A percentile compares a stretch with the other conserved stretches of the same genome.
Evolutionary conservation across 2,113 vertebrate genomes (phyloP).

Genomic region (Esox niger): DNA sequence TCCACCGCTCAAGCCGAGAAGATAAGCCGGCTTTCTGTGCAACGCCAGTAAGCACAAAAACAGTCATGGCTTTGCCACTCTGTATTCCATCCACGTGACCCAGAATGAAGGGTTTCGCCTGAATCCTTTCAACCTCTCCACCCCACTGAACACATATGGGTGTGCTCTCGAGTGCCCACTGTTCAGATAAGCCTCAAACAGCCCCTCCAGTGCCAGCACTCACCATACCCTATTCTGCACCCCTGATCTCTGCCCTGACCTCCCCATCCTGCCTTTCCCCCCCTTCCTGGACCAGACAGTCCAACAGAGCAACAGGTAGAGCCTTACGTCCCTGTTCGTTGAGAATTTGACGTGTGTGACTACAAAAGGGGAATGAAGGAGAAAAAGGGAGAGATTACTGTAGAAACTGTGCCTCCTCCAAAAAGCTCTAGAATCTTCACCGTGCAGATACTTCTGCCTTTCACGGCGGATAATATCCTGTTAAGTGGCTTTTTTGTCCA

Average conservation of each 20-base stretch:
- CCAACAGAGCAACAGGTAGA: neutral
- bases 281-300: neutral
- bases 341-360: slow-evolving; percentile 11
- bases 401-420: neutral
- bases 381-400: slow-evolving; percentile 16
- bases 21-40: slow-evolving; percentile 48
- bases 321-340: neutral
- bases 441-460: slow-evolving; percentile 41
- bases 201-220: slow-evolving; percentile 19
- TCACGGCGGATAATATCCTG: slow-evolving; percentile 59
- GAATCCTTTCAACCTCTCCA: slow-evolving; percentile 35
- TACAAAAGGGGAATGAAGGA: slow-evolving; percentile 36
- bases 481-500: slow-evolving; percentile 63
- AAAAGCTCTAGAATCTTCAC: neutral
- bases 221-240: neutral
- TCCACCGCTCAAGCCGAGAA: slow-evolving; percentile 38
- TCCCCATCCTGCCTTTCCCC: neutral
- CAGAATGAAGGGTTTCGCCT: slow-evolving; percentile 26
- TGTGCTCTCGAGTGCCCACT: neutral
- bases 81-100: slow-evolving; percentile 44
- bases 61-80: slow-evolving; percentile 1
- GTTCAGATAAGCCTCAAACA: slow-evolving; percentile 33
- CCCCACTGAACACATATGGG: slow-evolving; percentile 39
- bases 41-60: slow-evolving; percentile 29
- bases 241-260: too few species aligned